These are phyloP conservation scores for Pelosia muscerda DNA, from an alignment of 2,888 invertebrate genomes.

Conservation along the genomic window DNA sequence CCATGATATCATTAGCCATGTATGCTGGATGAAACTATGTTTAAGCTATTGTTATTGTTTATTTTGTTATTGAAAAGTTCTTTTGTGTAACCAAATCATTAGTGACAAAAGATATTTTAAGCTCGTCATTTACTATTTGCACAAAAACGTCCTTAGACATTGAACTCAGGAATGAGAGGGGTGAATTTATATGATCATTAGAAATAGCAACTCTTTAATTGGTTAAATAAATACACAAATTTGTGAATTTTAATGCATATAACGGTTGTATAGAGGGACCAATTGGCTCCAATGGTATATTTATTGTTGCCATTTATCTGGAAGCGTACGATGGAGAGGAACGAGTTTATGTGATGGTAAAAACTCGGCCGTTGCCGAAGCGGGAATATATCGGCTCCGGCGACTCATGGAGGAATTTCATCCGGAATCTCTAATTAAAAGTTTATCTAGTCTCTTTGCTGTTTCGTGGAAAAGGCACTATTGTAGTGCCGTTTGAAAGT, in stretches of 20 bases:
- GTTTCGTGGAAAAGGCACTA: constrained; percentile 59
- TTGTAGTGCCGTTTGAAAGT: constrained; percentile 38
- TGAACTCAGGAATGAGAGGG: constrained; percentile 27
- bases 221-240: constrained; percentile 46
- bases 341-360: constrained; percentile 77
- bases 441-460: constrained; percentile 76
- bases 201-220: constrained; percentile 53
- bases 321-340: constrained; percentile 67
- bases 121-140: constrained; percentile 28
- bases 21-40: background rate
- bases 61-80: constrained; percentile 4
- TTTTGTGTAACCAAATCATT: constrained; percentile 21
- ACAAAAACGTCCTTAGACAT: constrained; percentile 32
- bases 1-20: background rate
- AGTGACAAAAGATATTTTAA: constrained; percentile 23
- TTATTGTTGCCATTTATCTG: constrained; percentile 75
- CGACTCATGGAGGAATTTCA: constrained; percentile 78
- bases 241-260: constrained; percentile 47
- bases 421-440: constrained; percentile 86
- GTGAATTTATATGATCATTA: constrained; percentile 39
- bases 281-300: constrained; percentile 68
- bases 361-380: constrained; percentile 78
- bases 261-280: constrained; percentile 66
- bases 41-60: background rate
- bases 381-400: constrained; percentile 80